phyloP scores from a whole-genome alignment of 2,797 vertebrate genomes.

The Danio jaintianensis region DNA sequence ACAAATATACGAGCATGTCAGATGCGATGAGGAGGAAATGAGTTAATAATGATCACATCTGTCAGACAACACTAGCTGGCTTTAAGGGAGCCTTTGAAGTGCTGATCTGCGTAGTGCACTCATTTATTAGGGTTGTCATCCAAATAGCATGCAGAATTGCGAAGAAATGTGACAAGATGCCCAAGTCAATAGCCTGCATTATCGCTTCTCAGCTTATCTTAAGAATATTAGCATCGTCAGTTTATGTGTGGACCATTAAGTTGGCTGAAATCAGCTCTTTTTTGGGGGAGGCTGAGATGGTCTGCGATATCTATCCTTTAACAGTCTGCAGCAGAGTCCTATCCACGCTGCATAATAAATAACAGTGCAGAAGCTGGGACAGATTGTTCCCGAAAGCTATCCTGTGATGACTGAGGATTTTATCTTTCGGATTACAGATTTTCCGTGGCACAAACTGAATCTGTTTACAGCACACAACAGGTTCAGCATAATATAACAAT shows the following conservation, averaged over 20 bases:
- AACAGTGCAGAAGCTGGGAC: not conserved
- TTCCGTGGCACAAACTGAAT: not conserved
- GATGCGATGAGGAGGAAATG: conserved; percentile 1
- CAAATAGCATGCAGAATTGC: conserved; percentile 34
- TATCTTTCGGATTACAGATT: conserved; percentile 25
- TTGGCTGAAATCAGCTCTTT: not conserved
- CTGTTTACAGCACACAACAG: not conserved
- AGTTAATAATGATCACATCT: conserved; percentile 46
- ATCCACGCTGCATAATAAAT: not conserved
- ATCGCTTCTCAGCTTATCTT: conserved; percentile 8
- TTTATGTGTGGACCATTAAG: not conserved
- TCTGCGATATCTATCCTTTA: not conserved
- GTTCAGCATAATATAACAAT: conserved; percentile 12
- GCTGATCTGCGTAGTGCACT: conserved; percentile 11
- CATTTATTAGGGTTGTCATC: conserved; percentile 15
- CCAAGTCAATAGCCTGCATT: conserved; percentile 2
- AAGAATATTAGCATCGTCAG: conserved; percentile 1
- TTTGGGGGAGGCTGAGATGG: not conserved
- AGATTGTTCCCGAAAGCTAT: conserved; percentile 21
- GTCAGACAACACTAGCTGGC: conserved; percentile 34
- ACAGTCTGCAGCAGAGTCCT: not conserved
- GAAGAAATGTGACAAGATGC: not conserved
- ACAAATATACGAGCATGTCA: not conserved
- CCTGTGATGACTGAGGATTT: not conserved
- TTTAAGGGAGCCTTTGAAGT: conserved; percentile 37